phyloP scores from a whole-genome alignment of 2,888 invertebrate species.

The Drosophila ochracea region DNA sequence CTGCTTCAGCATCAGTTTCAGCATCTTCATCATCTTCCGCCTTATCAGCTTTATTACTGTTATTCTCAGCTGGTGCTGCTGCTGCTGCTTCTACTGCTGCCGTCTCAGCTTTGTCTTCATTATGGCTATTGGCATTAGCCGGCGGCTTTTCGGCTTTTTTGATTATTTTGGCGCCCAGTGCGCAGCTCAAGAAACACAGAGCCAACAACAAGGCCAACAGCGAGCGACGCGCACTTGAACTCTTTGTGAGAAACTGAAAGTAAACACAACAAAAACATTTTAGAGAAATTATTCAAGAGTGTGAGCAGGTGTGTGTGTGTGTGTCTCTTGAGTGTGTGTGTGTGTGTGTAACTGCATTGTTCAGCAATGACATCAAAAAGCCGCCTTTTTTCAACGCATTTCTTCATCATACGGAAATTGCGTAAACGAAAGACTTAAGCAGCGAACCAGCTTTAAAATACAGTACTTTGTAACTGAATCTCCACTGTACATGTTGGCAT shows the following conservation, averaged over 20 bases:
- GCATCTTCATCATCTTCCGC: conserved; percentile 43
- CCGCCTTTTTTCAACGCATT: conserved; percentile 47
- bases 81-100: conserved; percentile 26
- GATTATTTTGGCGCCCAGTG: conserved; percentile 68
- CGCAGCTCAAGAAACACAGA: conserved; percentile 63
- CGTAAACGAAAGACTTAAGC: conserved; percentile 75
- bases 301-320: neutral
- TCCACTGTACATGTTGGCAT: conserved; percentile 3
- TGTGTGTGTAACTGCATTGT: conserved; percentile 52
- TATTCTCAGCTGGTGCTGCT: conserved; percentile 27
- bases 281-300: conserved; percentile 54
- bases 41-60: conserved; percentile 35
- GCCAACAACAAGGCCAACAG: conserved; percentile 64
- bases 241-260: conserved; percentile 78
- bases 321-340: neutral
- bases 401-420: conserved; percentile 70
- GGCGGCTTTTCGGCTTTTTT: conserved; percentile 55
- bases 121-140: conserved; percentile 41
- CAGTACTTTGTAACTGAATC: conserved; percentile 13
- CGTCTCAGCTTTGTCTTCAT: conserved; percentile 46
- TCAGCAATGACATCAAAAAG: conserved; percentile 49
- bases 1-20: conserved; percentile 40
- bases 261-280: conserved; percentile 28
- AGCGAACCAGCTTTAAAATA: conserved; percentile 62
- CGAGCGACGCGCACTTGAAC: conserved; percentile 64